These are phyloP conservation scores for Rhingia rostrata DNA, from an alignment of 2,888 invertebrate species.

Conservation along the genomic window DNA sequence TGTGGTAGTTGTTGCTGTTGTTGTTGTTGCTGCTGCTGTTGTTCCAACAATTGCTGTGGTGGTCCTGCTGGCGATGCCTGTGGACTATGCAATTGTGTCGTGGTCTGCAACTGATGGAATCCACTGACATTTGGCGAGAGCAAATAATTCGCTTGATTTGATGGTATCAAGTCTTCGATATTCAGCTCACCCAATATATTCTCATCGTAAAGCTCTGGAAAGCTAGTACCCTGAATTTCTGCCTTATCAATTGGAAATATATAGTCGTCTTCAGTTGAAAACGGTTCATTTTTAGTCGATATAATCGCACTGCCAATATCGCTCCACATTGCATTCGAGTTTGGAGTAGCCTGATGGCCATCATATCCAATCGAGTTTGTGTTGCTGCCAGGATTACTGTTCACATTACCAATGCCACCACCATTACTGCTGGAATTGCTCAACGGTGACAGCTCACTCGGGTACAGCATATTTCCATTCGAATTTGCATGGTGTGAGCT, in stretches of 20 bases:
- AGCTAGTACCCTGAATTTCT: constrained; percentile 91
- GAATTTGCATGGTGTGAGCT: constrained; percentile 47
- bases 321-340: constrained; percentile 83
- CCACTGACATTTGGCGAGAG: constrained; percentile 85
- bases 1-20: constrained; percentile 75
- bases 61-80: constrained; percentile 79
- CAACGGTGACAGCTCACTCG: constrained; percentile 76
- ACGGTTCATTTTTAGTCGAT: constrained; percentile 84
- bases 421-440: constrained; percentile 72
- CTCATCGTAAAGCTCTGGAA: constrained; percentile 93
- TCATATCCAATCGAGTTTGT: constrained; percentile 78
- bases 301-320: constrained; percentile 83
- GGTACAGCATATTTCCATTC: constrained; percentile 66
- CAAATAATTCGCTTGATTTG: constrained; percentile 70
- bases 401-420: constrained; percentile 66
- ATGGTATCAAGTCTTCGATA: constrained; percentile 89
- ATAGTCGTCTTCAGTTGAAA: constrained; percentile 94
- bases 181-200: constrained; percentile 91
- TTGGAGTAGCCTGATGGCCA: constrained; percentile 77
- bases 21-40: constrained; percentile 77
- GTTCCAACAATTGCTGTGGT: constrained; percentile 80
- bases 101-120: constrained; percentile 75
- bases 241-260: constrained; percentile 95
- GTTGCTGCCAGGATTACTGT: constrained; percentile 60
- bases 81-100: constrained; percentile 79